These are phyloP conservation scores for Therioaphis trifolii DNA, from an alignment of 2,888 invertebrate species.

Conservation along the genomic window DNA sequence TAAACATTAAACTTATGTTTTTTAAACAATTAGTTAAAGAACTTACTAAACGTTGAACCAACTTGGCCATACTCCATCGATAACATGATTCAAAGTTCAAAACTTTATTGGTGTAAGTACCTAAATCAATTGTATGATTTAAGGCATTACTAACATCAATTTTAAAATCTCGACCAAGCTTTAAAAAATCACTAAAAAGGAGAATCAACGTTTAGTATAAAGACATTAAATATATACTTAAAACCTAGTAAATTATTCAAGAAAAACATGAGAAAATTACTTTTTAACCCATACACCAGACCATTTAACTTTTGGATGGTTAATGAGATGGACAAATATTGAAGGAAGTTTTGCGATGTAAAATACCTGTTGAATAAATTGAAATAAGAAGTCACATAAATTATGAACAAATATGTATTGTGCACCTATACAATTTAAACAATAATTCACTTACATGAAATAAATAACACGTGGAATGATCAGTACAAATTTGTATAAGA, in stretches of 20 bases:
- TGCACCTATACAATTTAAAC: background rate
- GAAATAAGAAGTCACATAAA: background rate
- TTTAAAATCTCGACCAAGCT: constrained; percentile 74
- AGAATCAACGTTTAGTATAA: constrained; percentile 65
- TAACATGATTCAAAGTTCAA: constrained; percentile 69
- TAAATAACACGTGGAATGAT: constrained; percentile 72
- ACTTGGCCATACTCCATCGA: constrained; percentile 74
- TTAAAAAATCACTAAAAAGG: constrained; percentile 73
- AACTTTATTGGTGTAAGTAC: constrained; percentile 72
- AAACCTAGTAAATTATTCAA: constrained; percentile 10
- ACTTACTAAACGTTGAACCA: constrained; percentile 72
- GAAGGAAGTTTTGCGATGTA: constrained; percentile 72
- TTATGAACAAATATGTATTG: background rate
- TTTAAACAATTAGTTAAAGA: no score
- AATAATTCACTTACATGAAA: constrained; percentile 70
- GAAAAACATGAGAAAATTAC: constrained; percentile 68
- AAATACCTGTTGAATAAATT: constrained; percentile 62
- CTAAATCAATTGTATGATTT: constrained; percentile 74
- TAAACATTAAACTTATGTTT: no score
- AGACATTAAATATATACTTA: background rate
- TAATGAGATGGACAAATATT: constrained; percentile 71
- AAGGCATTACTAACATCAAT: constrained; percentile 73
- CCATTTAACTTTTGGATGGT: constrained; percentile 73
- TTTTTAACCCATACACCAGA: constrained; percentile 77
- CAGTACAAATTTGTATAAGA: constrained; percentile 74